Base-by-base conservation (phyloP, 2,113 vertebrate species). In the Pachycephala philippinensis region DNA sequence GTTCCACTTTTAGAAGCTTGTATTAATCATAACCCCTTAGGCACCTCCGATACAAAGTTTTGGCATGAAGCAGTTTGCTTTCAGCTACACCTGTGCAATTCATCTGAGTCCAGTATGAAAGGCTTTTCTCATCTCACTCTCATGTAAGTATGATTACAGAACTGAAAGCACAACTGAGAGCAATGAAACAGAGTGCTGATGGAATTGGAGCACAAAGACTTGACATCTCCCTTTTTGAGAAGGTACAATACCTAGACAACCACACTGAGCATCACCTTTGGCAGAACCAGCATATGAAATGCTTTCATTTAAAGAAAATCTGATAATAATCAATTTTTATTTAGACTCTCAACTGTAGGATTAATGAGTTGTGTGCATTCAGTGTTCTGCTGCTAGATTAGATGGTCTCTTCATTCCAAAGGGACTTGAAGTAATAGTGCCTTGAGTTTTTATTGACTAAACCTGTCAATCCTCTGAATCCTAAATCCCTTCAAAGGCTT, bases 331-430 rank as follows among this genome's bases (percentile, higher is more conserved):
- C 1, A 42, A 19, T 52, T 91, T 87, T 84, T 64, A 50, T 80
- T 68, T 74, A 61, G n/a, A n/a, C 15, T 61, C 15, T 71, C 72
- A 57, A 18, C 20, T 21, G 15, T 20, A 52, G 30, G 49, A 75
- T 50, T 64, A 69, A 49, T 0, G 4, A 77, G 22, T 42, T 42
- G 11, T 0, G 0, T 66, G 8, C 4, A 47, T 50, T 54, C 1
- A 0, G 21, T 59, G 54, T 54, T 84, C 70, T 75, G n/a, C 22
- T 75, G 31, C 17, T 84, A 49, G 37, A 35, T 92, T 44, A 49
- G 31, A 60, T 64, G 31, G 11, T 39, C 45, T 69, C 21, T 63
- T 69, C 52, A 68, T 93, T 84, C 47, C 52, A 53, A 86, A 66
- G 24, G 37, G 27, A 47, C 30, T 84, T 81, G 28, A 78, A 44